A percentile compares a stretch with the other conserved stretches of the same genome.
These are phyloP conservation scores for Thymallus thymallus DNA, from an alignment of 2,113 vertebrate genomes.

Conservation along the genomic window DNA sequence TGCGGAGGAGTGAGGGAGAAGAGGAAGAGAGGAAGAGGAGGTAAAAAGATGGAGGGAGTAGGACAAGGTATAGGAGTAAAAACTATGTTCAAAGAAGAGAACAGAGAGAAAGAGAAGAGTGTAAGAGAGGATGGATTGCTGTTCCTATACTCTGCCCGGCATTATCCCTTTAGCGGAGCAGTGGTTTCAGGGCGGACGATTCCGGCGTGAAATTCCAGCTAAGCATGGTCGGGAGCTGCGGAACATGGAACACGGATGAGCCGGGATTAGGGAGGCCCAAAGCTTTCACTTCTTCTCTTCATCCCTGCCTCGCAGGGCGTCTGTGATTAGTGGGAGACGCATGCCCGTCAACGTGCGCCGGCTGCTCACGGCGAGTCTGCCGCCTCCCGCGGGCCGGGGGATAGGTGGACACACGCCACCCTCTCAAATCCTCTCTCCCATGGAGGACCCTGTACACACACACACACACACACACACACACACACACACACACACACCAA, in stretches of 20 bases:
- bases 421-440: slow-evolving; percentile 60
- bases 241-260: slow-evolving; percentile 72
- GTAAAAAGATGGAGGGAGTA: neutral
- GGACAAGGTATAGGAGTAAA: neutral
- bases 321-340: slow-evolving; percentile 69
- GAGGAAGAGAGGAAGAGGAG: neutral
- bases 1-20: slow-evolving; percentile 17
- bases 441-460: slow-evolving; percentile 44
- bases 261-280: slow-evolving; percentile 68
- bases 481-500: slow-evolving; percentile 15
- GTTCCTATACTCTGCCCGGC: slow-evolving; percentile 59
- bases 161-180: slow-evolving; percentile 64
- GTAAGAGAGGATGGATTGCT: slow-evolving; percentile 55
- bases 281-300: slow-evolving; percentile 47
- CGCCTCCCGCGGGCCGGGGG: neutral
- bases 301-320: slow-evolving; percentile 60
- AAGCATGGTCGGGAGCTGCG: slow-evolving; percentile 63
- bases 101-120: slow-evolving; percentile 29
- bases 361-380: too few species aligned
- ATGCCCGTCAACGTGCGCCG: slow-evolving; percentile 64
- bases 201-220: slow-evolving; percentile 71
- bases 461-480: slow-evolving; percentile 24
- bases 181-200: slow-evolving; percentile 65
- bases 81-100: slow-evolving; percentile 6
- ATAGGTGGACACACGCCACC: slow-evolving; percentile 41